These are phyloP conservation scores for Bugula neritina DNA, from an alignment of 2,888 invertebrate species.

Conservation along the genomic window DNA sequence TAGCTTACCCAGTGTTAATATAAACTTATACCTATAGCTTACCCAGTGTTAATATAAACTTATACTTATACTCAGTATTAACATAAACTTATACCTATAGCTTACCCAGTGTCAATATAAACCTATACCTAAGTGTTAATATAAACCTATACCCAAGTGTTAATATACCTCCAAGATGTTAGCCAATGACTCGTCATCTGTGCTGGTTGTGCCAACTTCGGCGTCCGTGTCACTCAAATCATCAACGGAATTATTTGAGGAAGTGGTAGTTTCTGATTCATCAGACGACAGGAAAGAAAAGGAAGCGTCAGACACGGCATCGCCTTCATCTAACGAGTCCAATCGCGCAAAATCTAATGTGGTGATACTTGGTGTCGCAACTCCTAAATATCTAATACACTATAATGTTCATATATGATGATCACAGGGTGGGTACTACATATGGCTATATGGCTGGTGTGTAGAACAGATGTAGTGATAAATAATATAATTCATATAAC, in stretches of 20 bases:
- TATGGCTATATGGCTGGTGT: too few relatives aligned
- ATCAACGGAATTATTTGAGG: background rate
- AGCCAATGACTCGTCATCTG: background rate
- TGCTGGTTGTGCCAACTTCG: background rate
- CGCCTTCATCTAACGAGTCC: background rate
- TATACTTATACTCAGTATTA: too few relatives aligned
- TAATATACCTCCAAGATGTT: background rate
- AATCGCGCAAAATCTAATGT: slow-evolving; percentile 7
- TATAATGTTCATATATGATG: too few relatives aligned
- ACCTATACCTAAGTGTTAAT: background rate
- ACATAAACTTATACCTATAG: too few relatives aligned
- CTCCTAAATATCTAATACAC: background rate
- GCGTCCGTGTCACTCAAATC: background rate
- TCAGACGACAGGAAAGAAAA: background rate
- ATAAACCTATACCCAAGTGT: background rate
- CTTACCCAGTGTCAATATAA: too few relatives aligned
- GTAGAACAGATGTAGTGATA: too few relatives aligned
- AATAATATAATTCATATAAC: too few relatives aligned
- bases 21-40: too few relatives aligned
- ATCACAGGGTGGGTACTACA: too few relatives aligned
- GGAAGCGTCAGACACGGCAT: background rate
- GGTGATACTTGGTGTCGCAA: background rate
- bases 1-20: too few relatives aligned
- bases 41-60: too few relatives aligned
- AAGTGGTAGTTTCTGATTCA: too few relatives aligned